phyloP scores from a whole-genome alignment of 2,797 vertebrate genomes.

The Sebastes trivittatus region DNA sequence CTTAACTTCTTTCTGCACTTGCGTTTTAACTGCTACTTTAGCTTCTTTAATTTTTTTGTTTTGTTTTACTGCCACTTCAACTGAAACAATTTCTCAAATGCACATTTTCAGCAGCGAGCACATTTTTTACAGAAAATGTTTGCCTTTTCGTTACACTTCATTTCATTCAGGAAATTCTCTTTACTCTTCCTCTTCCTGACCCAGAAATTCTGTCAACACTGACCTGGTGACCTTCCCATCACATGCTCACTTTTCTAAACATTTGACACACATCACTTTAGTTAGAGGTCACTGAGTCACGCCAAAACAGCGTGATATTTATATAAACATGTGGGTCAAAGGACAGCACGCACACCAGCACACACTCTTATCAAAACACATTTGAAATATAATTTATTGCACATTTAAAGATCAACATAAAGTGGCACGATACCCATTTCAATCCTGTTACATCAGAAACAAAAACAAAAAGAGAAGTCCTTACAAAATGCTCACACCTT shows the following conservation, averaged over 20 bases:
- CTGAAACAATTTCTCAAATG: not conserved
- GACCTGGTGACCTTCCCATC: not conserved
- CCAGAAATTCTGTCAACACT: not conserved
- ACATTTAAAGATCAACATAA: conserved; percentile 85
- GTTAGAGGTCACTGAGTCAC: not conserved
- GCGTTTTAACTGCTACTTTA: not conserved
- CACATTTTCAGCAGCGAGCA: not conserved
- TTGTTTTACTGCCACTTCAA: not conserved
- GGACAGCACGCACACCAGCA: conserved; percentile 56
- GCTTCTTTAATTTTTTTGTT: not conserved
- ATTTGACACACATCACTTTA: not conserved
- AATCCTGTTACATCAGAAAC: conserved; percentile 69
- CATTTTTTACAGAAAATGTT: not conserved
- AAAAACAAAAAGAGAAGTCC: conserved; percentile 59
- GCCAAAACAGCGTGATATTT: not conserved
- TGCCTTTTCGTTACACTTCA: not conserved
- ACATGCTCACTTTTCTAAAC: conserved; percentile 25
- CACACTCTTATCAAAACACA: conserved; percentile 77
- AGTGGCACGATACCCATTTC: conserved; percentile 80
- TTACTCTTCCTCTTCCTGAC: not conserved
- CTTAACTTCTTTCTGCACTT: not conserved
- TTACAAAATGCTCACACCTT: conserved; percentile 78
- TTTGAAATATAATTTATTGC: conserved; percentile 86
- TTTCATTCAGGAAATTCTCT: not conserved
- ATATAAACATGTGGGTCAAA: not conserved